A percentile compares a stretch with the other conserved stretches of the same genome.
Conservation (phyloP, 2,113 vertebrate species). For the Dermatemys mawii region DNA sequence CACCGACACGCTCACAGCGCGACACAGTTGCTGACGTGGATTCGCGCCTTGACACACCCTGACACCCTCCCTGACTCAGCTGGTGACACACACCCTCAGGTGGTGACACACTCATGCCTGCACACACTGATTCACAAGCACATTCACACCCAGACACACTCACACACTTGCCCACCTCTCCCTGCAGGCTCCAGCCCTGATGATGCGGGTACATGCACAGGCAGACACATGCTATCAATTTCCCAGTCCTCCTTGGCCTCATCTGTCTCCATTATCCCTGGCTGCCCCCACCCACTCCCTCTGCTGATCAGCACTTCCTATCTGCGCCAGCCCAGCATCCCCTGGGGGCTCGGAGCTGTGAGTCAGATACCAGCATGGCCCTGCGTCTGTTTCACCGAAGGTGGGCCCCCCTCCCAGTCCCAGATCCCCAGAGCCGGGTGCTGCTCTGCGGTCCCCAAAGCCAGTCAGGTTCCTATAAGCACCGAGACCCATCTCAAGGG, state of each 20-base stretch:
- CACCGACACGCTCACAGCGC: background rate
- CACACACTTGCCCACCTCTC: background rate
- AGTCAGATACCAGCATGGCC: background rate
- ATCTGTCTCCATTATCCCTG: background rate
- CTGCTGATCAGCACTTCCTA: background rate
- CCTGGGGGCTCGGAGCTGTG: background rate
- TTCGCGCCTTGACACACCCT: background rate
- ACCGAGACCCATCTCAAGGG: background rate
- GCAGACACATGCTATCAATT: background rate
- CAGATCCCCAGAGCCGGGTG: background rate
- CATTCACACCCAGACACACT: background rate
- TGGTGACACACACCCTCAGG: background rate
- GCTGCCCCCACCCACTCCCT: background rate
- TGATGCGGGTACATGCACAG: no score
- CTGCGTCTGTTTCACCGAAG: background rate
- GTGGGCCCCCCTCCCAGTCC: background rate
- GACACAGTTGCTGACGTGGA: background rate
- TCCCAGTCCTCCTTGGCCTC: background rate
- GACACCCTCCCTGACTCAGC: background rate
- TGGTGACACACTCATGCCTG: background rate
- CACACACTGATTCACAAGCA: background rate
- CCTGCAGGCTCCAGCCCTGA: background rate
- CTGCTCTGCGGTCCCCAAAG: background rate
- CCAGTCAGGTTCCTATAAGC: background rate
- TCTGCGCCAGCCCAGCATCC: background rate